Evolutionary conservation across 2,888 invertebrate species (phyloP), one percentile per base, ranked within the genome.

Genomic region (Leptura quadrifasciata): DNA sequence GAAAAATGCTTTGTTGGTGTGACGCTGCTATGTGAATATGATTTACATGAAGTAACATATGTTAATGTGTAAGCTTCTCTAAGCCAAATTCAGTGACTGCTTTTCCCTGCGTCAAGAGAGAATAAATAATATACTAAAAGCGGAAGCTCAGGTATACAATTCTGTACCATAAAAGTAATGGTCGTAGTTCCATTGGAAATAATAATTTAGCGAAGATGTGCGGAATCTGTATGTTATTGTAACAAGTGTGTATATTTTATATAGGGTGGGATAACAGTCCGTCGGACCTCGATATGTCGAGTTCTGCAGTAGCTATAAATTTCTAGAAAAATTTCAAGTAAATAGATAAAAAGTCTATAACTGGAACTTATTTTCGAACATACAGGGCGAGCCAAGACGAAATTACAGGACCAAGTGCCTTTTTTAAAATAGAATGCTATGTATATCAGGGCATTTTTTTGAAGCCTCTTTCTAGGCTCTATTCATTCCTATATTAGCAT

Each of bases 21-120:
- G 58, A 24, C 58, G 5, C 10, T 12, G 15, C 58, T n/a, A 8
- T 27, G 58, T n/a, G 21, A 58, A 58, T 58, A 58, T 58, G 21
- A 58, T 58, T 58, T 58, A 24, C 27, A 58, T 58, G 58, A 24
- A 58, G 21, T n/a, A 58, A 27, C 27, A 27, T 21, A 27, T 47
- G 27, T 15, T 58, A 58, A 58, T 58, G 21, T 21, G 12, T 0
- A 58, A 58, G 27, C 58, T n/a, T 27, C 8, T 58, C n/a, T 27
- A 58, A 58, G n/a, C 12, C n/a, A 58, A 58, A 58, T 58, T 58
- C 27, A 58, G 15, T 47, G 47, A 47, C 47, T 47, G n/a, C 39
- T 3, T 47, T 58, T 27, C 58, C 0, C 21, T 2, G 2, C 57
- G 1, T 57, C 20, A 57, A 57, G 12, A 21, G 27, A 24, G 5